These are phyloP conservation scores for Pterostichus niger DNA, from an alignment of 2,888 invertebrate species.

Conservation along the genomic window DNA sequence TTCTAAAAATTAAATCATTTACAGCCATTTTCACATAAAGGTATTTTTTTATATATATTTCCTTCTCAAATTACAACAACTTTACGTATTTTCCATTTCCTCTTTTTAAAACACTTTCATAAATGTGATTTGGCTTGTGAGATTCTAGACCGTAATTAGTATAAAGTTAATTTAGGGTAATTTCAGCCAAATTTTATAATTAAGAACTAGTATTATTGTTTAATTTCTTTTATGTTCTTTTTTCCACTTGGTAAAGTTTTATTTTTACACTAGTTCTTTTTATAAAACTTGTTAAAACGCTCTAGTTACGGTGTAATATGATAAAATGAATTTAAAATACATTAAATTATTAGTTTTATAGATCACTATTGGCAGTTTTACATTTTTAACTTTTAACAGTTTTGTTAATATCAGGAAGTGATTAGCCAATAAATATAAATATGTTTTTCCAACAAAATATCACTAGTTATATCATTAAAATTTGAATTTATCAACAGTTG, in stretches of 20 bases:
- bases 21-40: constrained; percentile 55
- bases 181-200: constrained; percentile 12
- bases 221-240: background rate
- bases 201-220: constrained; percentile 9
- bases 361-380: constrained; percentile 48
- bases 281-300: background rate
- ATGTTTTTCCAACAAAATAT: constrained; percentile 41
- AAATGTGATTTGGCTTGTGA: constrained; percentile 21
- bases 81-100: constrained; percentile 23
- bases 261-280: constrained; percentile 1
- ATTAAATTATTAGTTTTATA: background rate
- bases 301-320: constrained; percentile 17
- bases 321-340: constrained; percentile 26
- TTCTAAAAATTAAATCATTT: constrained; percentile 58
- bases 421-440: constrained; percentile 42
- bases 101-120: background rate
- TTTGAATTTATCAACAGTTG: constrained; percentile 38
- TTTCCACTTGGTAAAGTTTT: constrained; percentile 37
- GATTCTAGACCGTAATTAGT: constrained; percentile 28
- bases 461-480: constrained; percentile 7
- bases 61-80: constrained; percentile 10
- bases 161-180: constrained; percentile 9
- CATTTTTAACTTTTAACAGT: constrained; percentile 17
- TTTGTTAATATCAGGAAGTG: constrained; percentile 4
- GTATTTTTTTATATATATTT: background rate